phyloP scores from a whole-genome alignment of 1,140 invertebrate genomes.

The Dendroctonus ponderosae region DNA sequence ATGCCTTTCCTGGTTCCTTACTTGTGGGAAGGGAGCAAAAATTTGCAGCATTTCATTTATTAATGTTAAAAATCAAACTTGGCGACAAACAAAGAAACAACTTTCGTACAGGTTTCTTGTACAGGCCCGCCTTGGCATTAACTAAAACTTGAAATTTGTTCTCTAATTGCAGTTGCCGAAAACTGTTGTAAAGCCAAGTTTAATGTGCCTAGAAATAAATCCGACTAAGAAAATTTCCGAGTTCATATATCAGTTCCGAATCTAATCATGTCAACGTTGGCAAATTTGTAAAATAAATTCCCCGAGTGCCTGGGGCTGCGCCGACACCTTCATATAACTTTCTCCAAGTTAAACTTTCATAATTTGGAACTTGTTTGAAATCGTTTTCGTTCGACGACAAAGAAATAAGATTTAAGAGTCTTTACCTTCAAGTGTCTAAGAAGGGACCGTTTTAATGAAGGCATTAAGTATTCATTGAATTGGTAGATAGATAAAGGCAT shows the following conservation, averaged over 20 bases:
- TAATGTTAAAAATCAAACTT: too few relatives aligned
- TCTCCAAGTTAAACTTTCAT: constrained; percentile 14
- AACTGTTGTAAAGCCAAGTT: constrained; percentile 1
- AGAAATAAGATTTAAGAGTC: constrained; percentile 5
- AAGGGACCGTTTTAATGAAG: background rate
- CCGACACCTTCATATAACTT: constrained; percentile 18
- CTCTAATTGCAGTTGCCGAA: background rate
- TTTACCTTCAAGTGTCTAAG: background rate
- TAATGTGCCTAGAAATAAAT: constrained; percentile 4
- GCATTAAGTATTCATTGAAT: background rate
- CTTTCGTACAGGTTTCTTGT: too few relatives aligned
- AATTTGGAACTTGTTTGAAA: constrained; percentile 13
- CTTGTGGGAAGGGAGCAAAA: too few relatives aligned
- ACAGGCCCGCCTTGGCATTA: too few relatives aligned
- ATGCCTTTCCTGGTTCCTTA: too few relatives aligned
- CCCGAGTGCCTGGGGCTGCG: constrained; percentile 3
- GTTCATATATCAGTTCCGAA: constrained; percentile 18
- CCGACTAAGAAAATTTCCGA: constrained; percentile 1
- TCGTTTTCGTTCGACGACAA: constrained; percentile 6
- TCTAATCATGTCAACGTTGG: constrained; percentile 21
- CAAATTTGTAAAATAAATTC: constrained; percentile 20
- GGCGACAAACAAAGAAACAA: too few relatives aligned
- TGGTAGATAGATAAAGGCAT: too few relatives aligned
- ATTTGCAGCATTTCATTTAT: too few relatives aligned
- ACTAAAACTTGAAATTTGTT: background rate